Base-by-base conservation (phyloP, 2,113 vertebrate genomes). In the Prinia subflava region DNA sequence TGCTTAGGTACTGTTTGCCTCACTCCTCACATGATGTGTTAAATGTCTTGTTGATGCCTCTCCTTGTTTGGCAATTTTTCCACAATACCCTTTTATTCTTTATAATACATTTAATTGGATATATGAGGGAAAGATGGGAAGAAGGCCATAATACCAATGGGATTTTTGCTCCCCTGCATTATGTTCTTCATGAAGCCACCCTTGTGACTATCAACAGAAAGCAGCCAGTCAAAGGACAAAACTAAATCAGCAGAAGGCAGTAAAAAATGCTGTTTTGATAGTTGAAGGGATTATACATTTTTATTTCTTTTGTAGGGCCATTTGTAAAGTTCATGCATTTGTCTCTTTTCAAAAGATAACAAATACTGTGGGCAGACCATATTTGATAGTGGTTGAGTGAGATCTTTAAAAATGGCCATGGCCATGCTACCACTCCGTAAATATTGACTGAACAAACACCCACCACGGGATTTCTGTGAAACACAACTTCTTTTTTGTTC, bases 61-160 rank as follows among this genome's bases (percentile, higher is more conserved):
- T 55, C 93, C 83, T 90, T 93, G 73, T 96, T 96, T 91, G 90
- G 90, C 73, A 89, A 78, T 87, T 93, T 95, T 94, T 92, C 62
- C 47, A 42, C 44, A 13, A 15, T 42, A 15, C 9, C 8, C 42
- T 88, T 88, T 86, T 78, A 71, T 52, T 53, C 80, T 86, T 81
- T 75, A 9, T 16, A 60, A 47, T 52, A 31, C 16, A 75, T 83
- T 75, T 57, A 85, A 60, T 82, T 75, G 35, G 44, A n/a, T 75
- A 25, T 76, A 94, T 23, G 83, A 60, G 62, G 53, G 78, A 93
- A 89, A 89, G 69, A 87, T 86, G 88, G 83, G 67, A 85, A 70
- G 55, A 30, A 41, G 73, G 39, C 31, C 50, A 8, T 76, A 63
- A 80, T 15, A 64, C 60, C 75, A 86, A 41, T 0, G 31, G 23